phyloP scores from a whole-genome alignment of 2,113 vertebrate genomes.

The Leptobrachium leishanense region DNA sequence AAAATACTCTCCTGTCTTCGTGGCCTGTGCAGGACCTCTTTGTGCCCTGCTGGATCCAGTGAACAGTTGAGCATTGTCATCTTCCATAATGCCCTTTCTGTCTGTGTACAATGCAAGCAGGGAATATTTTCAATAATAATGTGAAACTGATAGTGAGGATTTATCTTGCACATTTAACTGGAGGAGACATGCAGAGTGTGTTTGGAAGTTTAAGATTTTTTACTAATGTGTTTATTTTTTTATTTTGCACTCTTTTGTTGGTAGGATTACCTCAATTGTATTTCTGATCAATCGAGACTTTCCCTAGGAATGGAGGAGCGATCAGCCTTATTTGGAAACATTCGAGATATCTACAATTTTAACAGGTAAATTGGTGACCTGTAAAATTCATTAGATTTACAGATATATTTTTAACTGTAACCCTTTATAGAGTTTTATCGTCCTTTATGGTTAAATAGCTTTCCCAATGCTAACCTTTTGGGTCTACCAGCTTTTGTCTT shows the following conservation, averaged over 20 bases:
- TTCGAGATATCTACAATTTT: slow-evolving; percentile 89
- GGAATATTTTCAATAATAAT: slow-evolving; percentile 50
- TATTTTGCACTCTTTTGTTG: slow-evolving; percentile 51
- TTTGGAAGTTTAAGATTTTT: slow-evolving; percentile 27
- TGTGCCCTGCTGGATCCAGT: slow-evolving; percentile 50
- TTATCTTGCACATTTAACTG: slow-evolving; percentile 52
- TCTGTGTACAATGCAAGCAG: slow-evolving; percentile 48
- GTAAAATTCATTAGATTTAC: no score
- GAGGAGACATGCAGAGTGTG: neutral
- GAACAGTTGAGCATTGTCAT: slow-evolving; percentile 57
- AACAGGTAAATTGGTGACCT: slow-evolving; percentile 77
- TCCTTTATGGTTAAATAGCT: no score
- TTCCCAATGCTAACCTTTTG: no score
- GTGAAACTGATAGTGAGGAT: slow-evolving; percentile 53
- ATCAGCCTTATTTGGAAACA: slow-evolving; percentile 92
- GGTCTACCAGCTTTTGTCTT: no score
- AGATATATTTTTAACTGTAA: no score
- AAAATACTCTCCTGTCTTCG: slow-evolving; percentile 24
- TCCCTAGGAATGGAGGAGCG: slow-evolving; percentile 84
- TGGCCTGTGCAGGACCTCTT: slow-evolving; percentile 35
- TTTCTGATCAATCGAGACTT: slow-evolving; percentile 83
- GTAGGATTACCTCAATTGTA: slow-evolving; percentile 92
- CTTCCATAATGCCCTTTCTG: slow-evolving; percentile 54
- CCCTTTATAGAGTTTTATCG: no score
- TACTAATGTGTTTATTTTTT: slow-evolving; percentile 41